Conservation (phyloP, 2,113 vertebrate species). For the Trematocara macrostoma region DNA sequence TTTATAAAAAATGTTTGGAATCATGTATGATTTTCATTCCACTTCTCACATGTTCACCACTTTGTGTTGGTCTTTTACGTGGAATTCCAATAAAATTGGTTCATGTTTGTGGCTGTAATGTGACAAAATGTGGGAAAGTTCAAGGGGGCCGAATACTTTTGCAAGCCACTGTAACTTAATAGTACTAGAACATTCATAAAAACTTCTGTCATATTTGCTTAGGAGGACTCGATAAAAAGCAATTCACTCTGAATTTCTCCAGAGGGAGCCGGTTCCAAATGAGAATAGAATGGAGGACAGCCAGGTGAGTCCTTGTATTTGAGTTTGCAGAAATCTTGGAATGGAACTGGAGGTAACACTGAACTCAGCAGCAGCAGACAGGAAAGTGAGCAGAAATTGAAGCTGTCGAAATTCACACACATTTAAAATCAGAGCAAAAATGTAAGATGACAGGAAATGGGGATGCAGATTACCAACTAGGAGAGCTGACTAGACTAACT, state of each 20-base stretch:
- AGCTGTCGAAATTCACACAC: not conserved
- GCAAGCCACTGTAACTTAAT: not conserved
- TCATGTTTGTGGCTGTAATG: not conserved
- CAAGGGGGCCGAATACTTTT: not conserved
- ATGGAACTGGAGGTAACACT: not conserved
- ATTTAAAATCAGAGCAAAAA: not conserved
- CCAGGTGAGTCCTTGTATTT: not conserved
- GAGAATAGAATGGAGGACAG: not conserved
- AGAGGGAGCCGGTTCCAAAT: not conserved
- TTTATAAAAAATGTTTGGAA: not conserved
- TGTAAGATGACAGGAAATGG: not conserved
- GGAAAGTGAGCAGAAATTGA: not conserved
- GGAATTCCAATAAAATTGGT: not conserved
- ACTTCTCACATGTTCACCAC: not conserved
- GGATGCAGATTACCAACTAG: not conserved
- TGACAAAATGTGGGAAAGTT: not conserved
- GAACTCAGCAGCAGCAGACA: not conserved
- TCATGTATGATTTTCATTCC: not conserved
- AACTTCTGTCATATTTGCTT: not conserved
- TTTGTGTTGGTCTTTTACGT: accelerated
- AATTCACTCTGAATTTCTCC: not conserved
- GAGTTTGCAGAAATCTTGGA: not conserved
- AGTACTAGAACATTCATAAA: not conserved
- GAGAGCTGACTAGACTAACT: not conserved
- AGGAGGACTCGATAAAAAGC: not conserved